Conservation (phyloP, 23 tunicate genomes). For the Halocynthia aurantium region DNA sequence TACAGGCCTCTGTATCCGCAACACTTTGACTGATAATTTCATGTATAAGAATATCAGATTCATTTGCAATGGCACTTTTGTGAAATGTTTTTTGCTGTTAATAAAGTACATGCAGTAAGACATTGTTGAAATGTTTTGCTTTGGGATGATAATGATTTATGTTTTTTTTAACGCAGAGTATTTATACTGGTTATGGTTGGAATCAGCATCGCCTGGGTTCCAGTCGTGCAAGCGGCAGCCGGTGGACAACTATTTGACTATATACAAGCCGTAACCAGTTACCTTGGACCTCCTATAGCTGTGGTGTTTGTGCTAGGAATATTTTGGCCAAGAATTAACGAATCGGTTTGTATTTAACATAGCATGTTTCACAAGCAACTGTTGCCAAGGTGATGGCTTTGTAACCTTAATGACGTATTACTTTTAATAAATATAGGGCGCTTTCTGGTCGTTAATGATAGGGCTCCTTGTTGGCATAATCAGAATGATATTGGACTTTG, state of each 20-base stretch:
- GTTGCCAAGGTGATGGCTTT: too few species aligned
- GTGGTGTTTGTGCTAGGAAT: constrained; percentile 77
- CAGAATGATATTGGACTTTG: constrained; percentile 92
- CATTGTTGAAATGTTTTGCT: background rate
- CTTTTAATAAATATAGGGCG: constrained; percentile 45
- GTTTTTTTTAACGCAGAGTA: constrained; percentile 24
- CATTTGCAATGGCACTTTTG: too few species aligned
- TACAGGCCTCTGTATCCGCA: too few species aligned
- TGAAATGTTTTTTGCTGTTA: too few species aligned
- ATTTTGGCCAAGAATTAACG: constrained; percentile 81
- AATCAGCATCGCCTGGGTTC: constrained; percentile 89
- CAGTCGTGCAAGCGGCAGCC: constrained; percentile 70
- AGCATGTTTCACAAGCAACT: too few species aligned
- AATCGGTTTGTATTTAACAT: constrained; percentile 49
- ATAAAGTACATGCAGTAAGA: too few species aligned
- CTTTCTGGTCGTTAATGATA: constrained; percentile 81
- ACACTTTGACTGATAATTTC: too few species aligned
- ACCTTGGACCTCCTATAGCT: constrained; percentile 86
- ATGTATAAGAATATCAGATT: too few species aligned
- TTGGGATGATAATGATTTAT: background rate
- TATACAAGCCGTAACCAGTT: constrained; percentile 85
- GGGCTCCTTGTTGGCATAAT: constrained; percentile 69
- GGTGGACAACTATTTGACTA: constrained; percentile 86
- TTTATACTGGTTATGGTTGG: constrained; percentile 75
- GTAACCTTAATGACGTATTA: too few species aligned